Percentiles rank a stretch among this genome's conserved stretches.
These are phyloP conservation scores for Pegea sp. DNA, from an alignment of 23 tunicate genomes.

Conservation along the genomic window DNA sequence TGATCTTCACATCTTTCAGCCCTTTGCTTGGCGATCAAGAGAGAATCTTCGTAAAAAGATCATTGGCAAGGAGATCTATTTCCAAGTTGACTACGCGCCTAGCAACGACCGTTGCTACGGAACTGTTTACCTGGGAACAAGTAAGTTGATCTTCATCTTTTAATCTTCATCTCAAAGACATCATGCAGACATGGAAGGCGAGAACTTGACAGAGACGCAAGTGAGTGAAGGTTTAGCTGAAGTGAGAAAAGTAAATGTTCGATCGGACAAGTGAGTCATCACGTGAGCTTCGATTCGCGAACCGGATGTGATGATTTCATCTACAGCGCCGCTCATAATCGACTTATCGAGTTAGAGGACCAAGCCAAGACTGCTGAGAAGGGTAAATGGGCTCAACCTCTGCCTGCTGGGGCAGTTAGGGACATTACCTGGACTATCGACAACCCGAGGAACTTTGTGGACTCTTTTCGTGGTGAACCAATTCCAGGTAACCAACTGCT, in stretches of 20 bases:
- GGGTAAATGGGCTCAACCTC: slow-evolving; percentile 72
- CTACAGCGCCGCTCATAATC: slow-evolving; percentile 34
- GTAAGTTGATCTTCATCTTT: slow-evolving; percentile 5
- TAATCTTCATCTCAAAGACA: background rate
- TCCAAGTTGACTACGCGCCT: slow-evolving; percentile 45
- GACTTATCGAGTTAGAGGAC: slow-evolving; percentile 48
- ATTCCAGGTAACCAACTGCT: slow-evolving; percentile 25
- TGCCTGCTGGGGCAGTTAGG: slow-evolving; percentile 31
- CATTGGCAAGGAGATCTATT: slow-evolving; percentile 73
- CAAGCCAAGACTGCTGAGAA: slow-evolving; percentile 53
- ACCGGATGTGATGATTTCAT: background rate
- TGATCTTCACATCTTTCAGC: slow-evolving; percentile 12
- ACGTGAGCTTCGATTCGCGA: no score
- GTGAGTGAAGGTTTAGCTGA: slow-evolving; percentile 62
- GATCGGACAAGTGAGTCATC: slow-evolving; percentile 69
- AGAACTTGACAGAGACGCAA: slow-evolving; percentile 46
- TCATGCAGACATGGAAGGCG: slow-evolving; percentile 27
- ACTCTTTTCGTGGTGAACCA: slow-evolving; percentile 54
- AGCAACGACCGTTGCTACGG: slow-evolving; percentile 50
- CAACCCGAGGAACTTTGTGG: slow-evolving; percentile 75
- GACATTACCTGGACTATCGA: slow-evolving; percentile 55
- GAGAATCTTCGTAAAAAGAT: slow-evolving; percentile 70
- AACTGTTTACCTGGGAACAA: slow-evolving; percentile 71
- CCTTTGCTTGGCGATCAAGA: slow-evolving; percentile 90
- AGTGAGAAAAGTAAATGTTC: slow-evolving; percentile 66